Evolutionary conservation across 35 echinoderm and acorn worm genomes (phyloP), one percentile per base, ranked within the genome.

Genomic region (Patiria miniata): DNA sequence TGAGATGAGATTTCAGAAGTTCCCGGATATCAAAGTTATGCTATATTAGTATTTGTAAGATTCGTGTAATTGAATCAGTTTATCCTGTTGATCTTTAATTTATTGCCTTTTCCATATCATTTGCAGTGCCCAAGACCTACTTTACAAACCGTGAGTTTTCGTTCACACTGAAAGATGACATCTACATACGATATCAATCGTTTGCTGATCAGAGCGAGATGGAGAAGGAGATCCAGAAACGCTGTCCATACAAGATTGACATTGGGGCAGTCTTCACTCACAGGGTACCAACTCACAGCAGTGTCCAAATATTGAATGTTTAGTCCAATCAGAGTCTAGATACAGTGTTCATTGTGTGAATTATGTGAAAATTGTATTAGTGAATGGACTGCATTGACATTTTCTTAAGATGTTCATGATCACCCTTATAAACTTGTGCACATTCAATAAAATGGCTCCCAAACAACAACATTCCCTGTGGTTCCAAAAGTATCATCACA

Each of bases 211-310:
- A 99, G 79, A 90, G 87, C 57, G 96, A 99, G 51, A 88, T 99
- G 96, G 96, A 99, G 79, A 99, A 99, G 87, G 93, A 99, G 39
- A 95, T 99, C 19, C 96, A 95, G 79, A 94, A 91, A 77, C 54
- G 89, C 21, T 99, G 96, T 80, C 96, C 96, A 34, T 93, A 99
- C 80, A 99, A 99, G 93, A 99, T 99, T 73, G 96, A 99, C 52
- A 99, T 99, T 76, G 96, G 96, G 12, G 96, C 96, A 36, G 93
- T 99, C 8, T 99, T 92, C 69, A 95, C 92, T 8, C 96, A 99
- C 82, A 94, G 86, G 90, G 96, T 99, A 79, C 36, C 52, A 5
- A 59, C 15, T 47, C 12, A n/a, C n/a, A n/a, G n/a, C n/a, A n/a
- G n/a, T n/a, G n/a, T n/a, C n/a, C n/a, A n/a, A n/a, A 38, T 14